phyloP scores from a whole-genome alignment of 64 coral and sea anemone genomes.

The Stichodactyla mertensii region DNA sequence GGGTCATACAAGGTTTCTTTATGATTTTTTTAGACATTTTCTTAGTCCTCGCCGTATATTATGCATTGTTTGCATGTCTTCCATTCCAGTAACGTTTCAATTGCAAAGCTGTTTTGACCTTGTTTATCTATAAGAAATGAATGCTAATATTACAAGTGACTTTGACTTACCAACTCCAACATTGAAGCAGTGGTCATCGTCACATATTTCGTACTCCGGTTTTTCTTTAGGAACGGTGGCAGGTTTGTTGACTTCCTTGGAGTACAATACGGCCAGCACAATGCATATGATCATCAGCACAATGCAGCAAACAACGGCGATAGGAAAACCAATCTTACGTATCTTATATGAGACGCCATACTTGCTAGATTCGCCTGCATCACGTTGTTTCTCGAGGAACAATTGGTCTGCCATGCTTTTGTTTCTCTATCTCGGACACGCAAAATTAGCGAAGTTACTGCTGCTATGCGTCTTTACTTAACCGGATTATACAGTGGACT shows the following conservation, averaged over 20 bases:
- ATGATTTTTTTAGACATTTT: too few relatives aligned
- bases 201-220: neutral
- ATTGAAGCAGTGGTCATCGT: neutral
- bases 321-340: slow-evolving; percentile 3
- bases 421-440: too few relatives aligned
- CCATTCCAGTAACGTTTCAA: too few relatives aligned
- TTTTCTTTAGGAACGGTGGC: neutral
- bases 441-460: too few relatives aligned
- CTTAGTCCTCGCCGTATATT: too few relatives aligned
- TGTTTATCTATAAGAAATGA: too few relatives aligned
- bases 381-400: neutral
- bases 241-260: neutral
- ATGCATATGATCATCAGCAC: neutral
- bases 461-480: too few relatives aligned
- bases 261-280: neutral
- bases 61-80: too few relatives aligned
- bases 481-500: too few relatives aligned
- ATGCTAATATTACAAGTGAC: too few relatives aligned
- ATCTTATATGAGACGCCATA: slow-evolving; percentile 7
- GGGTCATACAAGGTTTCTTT: too few relatives aligned
- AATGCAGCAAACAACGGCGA: neutral
- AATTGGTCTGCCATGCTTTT: neutral
- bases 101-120: too few relatives aligned
- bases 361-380: neutral
- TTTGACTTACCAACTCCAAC: neutral